Base-by-base conservation (phyloP, 53 echinoderm and acorn worm genomes). In the Echinarachnius parma region DNA sequence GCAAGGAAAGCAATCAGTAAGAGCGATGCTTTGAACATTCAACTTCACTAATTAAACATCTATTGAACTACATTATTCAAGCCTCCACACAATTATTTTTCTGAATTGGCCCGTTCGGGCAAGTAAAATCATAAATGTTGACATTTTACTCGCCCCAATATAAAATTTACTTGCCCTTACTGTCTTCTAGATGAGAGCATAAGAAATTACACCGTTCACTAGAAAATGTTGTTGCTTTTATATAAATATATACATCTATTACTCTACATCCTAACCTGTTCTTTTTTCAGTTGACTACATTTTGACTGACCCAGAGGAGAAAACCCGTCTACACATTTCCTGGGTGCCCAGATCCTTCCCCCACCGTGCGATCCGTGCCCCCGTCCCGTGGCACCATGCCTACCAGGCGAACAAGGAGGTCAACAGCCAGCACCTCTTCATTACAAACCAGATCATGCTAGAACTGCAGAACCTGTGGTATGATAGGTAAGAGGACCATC, bases 281-380 rank as follows among this genome's bases (percentile, higher is more conserved):
- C 37, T n/a, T 78, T 53, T 37, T 21, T 11, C 48, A 95, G 96
- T 96, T 48, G 85, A 96, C 63, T 96, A 96, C 85, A 96, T 96
- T 63, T 59, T 96, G 28, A 89, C 87, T 62, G 96, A 96, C 70
- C 82, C 79, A 11, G 88, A 87, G 50, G 96, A 96, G 77, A 96
- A 96, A 49, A 70, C 60, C 14, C 87, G 96, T 34, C 74, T 96
- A 0, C 89, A 96, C 86, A 96, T 96, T 26, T 36, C 74, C 55
- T 96, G 96, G 96, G 88, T 96, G 19, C 96, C 96, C 7, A 78
- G 89, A 9, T 62, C 77, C 3, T 96, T 91, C 59, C 88, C 91
- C 3, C 55, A 81, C 30, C 78, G 85, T 25, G 84, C 84, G 23
- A 81, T 88, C 70, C 69, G 96, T 35, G 96, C 96, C 21, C 91